A percentile compares a stretch with the other conserved stretches of the same genome.
Conservation (phyloP, 2,888 invertebrate genomes). For the Listrodromus nycthemerus region DNA sequence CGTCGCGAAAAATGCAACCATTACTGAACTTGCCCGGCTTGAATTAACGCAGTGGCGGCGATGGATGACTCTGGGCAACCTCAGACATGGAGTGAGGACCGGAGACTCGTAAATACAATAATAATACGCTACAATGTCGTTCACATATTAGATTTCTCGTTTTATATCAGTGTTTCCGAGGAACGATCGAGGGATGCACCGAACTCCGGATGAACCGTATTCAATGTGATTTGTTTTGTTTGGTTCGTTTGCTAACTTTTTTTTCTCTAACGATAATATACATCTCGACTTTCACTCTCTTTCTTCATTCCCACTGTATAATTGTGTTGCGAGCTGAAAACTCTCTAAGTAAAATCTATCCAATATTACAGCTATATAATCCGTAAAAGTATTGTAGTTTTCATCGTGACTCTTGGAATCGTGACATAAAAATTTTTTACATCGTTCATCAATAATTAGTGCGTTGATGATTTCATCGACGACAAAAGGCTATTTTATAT, state of each 20-base stretch:
- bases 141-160: conserved; percentile 9
- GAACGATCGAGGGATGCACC: conserved; percentile 57
- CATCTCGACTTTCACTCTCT: conserved; percentile 31
- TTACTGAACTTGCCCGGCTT: background rate
- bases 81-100: background rate
- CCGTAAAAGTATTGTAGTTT: conserved; percentile 12
- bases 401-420: conserved; percentile 22
- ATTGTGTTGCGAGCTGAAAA: conserved; percentile 10
- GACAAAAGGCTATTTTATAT: conserved; percentile 27
- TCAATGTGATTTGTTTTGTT: conserved; percentile 15
- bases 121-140: conserved; percentile 6
- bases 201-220: conserved; percentile 46
- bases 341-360: conserved; percentile 33
- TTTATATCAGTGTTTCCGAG: conserved; percentile 33
- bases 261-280: background rate
- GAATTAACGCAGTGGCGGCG: background rate
- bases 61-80: background rate
- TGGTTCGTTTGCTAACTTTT: background rate
- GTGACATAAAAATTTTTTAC: conserved; percentile 26
- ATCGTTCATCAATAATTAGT: conserved; percentile 26
- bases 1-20: no score
- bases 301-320: conserved; percentile 24
- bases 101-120: background rate
- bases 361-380: conserved; percentile 27
- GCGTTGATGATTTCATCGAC: conserved; percentile 32